Conservation (phyloP, 1,140 invertebrate genomes). For the Tachypleus tridentatus region DNA sequence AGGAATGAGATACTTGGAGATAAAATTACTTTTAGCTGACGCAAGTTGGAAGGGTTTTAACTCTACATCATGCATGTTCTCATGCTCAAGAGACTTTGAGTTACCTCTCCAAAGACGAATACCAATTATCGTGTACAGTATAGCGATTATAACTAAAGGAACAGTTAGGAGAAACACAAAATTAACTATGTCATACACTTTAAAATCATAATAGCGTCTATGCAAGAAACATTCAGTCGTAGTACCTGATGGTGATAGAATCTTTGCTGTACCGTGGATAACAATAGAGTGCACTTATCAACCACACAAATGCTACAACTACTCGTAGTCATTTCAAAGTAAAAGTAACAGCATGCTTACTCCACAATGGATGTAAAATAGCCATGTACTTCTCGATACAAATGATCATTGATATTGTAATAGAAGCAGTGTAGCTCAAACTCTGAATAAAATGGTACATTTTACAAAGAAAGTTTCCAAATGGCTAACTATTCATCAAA, state of each 20-base stretch:
- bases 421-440: conserved; percentile 64
- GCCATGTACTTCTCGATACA: conserved; percentile 67
- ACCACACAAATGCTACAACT: conserved; percentile 59
- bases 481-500: conserved; percentile 57
- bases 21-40: too few species aligned
- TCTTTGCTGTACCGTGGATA: conserved; percentile 38
- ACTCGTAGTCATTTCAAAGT: conserved; percentile 37
- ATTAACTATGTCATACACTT: conserved; percentile 59
- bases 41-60: too few species aligned
- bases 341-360: conserved; percentile 27
- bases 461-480: conserved; percentile 65
- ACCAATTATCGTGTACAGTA: conserved; percentile 57
- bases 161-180: conserved; percentile 58
- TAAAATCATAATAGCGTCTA: conserved; percentile 57
- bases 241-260: conserved; percentile 14
- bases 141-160: conserved; percentile 56
- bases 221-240: conserved; percentile 52
- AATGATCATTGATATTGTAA: conserved; percentile 65
- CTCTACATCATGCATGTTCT: too few species aligned
- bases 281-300: conserved; percentile 57
- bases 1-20: too few species aligned
- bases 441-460: conserved; percentile 71
- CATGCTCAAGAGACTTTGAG: too few species aligned
- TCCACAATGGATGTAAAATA: conserved; percentile 66
- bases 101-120: conserved; percentile 47